Evolutionary conservation across 2,113 vertebrate genomes (phyloP).

Genomic region (Mesembrinibis cayennensis): DNA sequence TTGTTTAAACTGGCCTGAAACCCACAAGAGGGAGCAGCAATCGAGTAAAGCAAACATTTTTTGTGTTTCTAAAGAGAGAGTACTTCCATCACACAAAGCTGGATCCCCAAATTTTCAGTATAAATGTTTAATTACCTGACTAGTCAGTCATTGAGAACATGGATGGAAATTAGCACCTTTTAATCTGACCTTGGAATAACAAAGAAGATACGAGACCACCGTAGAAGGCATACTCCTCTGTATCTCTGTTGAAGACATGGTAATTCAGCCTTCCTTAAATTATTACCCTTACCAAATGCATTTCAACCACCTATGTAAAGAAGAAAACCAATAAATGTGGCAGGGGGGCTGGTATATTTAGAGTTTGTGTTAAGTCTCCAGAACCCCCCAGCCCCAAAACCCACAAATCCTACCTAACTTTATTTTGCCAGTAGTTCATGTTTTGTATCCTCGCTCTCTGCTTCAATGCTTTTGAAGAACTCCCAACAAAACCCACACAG

Average conservation of each 20-base stretch:
- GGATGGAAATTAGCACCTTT: neutral
- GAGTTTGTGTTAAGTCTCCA: neutral
- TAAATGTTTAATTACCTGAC: neutral
- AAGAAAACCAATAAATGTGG: neutral
- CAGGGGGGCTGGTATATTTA: neutral
- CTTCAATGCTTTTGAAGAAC: neutral
- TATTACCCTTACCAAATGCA: neutral
- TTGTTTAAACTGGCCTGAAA: neutral
- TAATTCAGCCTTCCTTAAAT: neutral
- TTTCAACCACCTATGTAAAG: neutral
- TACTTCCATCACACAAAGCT: neutral
- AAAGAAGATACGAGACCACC: neutral
- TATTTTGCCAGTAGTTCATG: neutral
- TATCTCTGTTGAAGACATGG: neutral
- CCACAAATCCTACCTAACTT: neutral
- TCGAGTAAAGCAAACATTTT: neutral
- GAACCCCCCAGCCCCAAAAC: neutral
- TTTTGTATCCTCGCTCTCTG: neutral
- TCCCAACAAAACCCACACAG: neutral
- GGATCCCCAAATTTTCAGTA: neutral
- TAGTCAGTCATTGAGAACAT: neutral
- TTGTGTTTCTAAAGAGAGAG: neutral
- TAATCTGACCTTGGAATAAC: neutral
- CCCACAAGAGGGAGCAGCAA: slow-evolving; percentile 60
- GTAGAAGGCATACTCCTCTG: neutral